Base-by-base conservation (phyloP, 30 jellyfish, hydroid and myxozoan genomes). In the Cassiopea xamachana region DNA sequence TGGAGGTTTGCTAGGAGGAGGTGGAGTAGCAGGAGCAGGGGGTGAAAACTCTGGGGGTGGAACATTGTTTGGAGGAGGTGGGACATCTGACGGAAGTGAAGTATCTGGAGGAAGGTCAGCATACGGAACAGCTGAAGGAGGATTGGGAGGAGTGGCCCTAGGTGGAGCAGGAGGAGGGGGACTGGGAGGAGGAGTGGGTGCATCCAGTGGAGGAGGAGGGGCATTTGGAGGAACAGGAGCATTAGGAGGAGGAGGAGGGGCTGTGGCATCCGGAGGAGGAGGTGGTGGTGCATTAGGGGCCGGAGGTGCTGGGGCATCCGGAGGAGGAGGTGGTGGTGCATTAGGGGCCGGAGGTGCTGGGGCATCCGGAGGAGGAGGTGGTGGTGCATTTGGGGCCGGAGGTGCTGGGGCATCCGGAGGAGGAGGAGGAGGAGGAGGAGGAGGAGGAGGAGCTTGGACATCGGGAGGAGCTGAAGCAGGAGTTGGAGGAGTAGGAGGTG, bases 1-100 rank as follows among this genome's bases (percentile, higher is more conserved):
- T 60, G 95, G 95, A 18, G 69, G 69, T 12, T 60, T 77, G n/a
- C 86, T 85, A 55, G 84, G 47, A 17, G 85, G 76, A 45, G 95
- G 91, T 7, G 84, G 89, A 10, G 77, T 46, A 48, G 92, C 79
- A n/a, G 90, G 69, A 7, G 95, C 78, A 1, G 95, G 86, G 7
- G 84, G 73, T n/a, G 84, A 6, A 48, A 81, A 85, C 62, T 84
- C 77, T 16, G 87, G 75, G 1, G 95, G 95, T 1, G 85, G 84
- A 45, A 91, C 44, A 1, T 78, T 61, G 16, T 69, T 10, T 1
- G 91, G 48, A 5, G 95, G 90, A 9, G 84, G 78, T 6, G 76
- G 45, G 1, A 88, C 71, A 0, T 80, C 81, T 0, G 87, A 45
- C n/a, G 87, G 82, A 1, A 88, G 88, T 44, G 18, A 17, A 1